Conservation (phyloP, 1,140 invertebrate genomes). For the Aculops lycopersici region DNA sequence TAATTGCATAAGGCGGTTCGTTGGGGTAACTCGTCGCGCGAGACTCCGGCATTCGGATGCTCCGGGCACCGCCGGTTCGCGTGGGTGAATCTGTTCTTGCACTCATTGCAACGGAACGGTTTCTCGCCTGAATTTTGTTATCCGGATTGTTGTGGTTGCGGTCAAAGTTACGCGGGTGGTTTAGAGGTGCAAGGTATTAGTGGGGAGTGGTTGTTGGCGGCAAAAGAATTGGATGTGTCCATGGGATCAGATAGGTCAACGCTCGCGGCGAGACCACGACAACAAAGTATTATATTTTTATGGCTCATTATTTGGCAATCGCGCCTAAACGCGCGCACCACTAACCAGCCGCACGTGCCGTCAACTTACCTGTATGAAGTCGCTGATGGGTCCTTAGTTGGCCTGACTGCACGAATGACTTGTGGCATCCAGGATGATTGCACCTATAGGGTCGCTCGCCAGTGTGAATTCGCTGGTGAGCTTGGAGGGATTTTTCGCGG, state of each 20-base stretch:
- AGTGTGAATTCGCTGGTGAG: constrained; percentile 44
- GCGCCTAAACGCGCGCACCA: too few species aligned
- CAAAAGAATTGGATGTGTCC: too few species aligned
- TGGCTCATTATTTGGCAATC: too few species aligned
- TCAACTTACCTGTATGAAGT: constrained; percentile 32
- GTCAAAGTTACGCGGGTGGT: not conserved
- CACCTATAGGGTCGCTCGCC: constrained; percentile 45
- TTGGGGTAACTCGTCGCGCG: constrained; percentile 10
- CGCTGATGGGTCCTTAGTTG: constrained; percentile 49
- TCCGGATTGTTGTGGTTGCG: not conserved
- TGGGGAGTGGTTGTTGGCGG: not conserved
- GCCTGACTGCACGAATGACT: constrained; percentile 45
- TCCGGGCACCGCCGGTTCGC: constrained; percentile 34
- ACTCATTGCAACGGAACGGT: constrained; percentile 30
- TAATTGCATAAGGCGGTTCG: constrained; percentile 22
- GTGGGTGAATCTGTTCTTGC: constrained; percentile 36
- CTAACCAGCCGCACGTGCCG: too few species aligned
- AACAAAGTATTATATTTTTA: too few species aligned
- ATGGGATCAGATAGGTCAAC: too few species aligned
- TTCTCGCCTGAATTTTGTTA: constrained; percentile 22
- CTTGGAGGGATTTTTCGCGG: constrained; percentile 40
- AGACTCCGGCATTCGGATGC: constrained; percentile 15
- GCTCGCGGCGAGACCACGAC: too few species aligned
- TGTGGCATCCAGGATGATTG: constrained; percentile 37
- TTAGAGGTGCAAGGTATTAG: not conserved